Evolutionary conservation across 2,888 invertebrate species (phyloP), one percentile per base, ranked within the genome.

Genomic region (Parnassius glacialis): DNA sequence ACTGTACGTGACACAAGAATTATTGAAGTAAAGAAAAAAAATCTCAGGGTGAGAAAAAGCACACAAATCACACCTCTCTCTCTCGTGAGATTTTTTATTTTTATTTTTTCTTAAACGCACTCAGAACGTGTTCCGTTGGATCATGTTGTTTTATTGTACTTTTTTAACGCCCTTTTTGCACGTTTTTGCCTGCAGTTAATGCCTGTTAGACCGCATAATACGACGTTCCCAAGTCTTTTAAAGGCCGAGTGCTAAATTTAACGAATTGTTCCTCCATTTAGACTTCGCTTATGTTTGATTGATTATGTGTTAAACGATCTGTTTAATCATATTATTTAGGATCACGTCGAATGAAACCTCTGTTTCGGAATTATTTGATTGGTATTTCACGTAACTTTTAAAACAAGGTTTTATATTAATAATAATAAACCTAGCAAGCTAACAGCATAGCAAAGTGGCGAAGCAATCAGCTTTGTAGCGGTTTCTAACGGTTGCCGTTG

Each of bases 41-140:
- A 7, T 34, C 34, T 16, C 16, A 11, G 25, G 52, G 84, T 78
- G 86, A 80, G 84, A 87, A 88, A 83, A 87, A 81, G 82, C 82
- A 84, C 80, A 88, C 87, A 89, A 87, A 88, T 90, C 87, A 87
- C 88, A 85, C 84, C 81, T 87, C 84, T 83, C 81, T 83, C 81
- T 73, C 77, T 80, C 74, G 71, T 47, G 47, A 10, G 48, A 41
- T 44, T 51, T n/a, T 5, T 67, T 57, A 65, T 65, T 65, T 74
- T 77, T 78, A 79, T 78, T 76, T 74, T 75, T 72, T 76, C 74
- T 75, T 70, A 74, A 70, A 76, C 74, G 74, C 77, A 76, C 69
- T 61, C 72, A 72, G 76, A 86, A 84, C 85, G 79, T 80, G 85
- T 87, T 87, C 74, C 53, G 16, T 77, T 74, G 75, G 76, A 78